Conservation (phyloP, 2,113 vertebrate genomes). For the Trogon melanurus region DNA sequence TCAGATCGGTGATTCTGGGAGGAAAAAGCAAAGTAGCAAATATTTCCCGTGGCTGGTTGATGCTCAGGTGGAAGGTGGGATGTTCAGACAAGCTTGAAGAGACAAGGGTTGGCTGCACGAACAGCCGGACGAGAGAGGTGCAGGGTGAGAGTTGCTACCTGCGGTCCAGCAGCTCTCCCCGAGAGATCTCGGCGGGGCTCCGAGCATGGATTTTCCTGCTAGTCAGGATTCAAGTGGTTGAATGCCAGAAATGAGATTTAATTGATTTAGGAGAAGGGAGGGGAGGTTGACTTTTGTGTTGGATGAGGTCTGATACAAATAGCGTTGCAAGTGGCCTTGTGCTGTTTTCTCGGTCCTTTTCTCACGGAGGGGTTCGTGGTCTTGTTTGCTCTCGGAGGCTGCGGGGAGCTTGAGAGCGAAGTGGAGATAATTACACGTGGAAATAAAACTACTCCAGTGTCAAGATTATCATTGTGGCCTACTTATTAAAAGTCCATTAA, state of each 20-base stretch:
- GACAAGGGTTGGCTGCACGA: neutral
- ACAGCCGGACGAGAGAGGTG: neutral
- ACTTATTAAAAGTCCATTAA: constrained; percentile 66
- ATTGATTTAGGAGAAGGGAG: neutral
- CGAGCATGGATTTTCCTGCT: rapidly evolving
- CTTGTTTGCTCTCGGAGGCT: constrained; percentile 44
- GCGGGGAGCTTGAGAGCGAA: neutral
- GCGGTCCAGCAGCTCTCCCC: neutral
- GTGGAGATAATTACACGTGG: constrained; percentile 27
- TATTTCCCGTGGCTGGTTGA: neutral
- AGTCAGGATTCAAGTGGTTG: neutral
- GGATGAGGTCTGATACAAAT: neutral
- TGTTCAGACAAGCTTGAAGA: neutral
- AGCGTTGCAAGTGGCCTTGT: neutral
- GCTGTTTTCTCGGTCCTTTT: neutral
- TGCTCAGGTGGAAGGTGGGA: neutral
- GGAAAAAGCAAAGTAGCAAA: neutral
- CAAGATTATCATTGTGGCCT: constrained; percentile 58
- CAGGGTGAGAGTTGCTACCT: neutral
- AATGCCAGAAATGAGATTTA: neutral
- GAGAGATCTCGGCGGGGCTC: neutral
- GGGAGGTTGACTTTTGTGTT: neutral
- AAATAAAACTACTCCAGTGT: constrained; percentile 23
- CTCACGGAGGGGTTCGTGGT: constrained; percentile 35
- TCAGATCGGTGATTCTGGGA: neutral